These are phyloP conservation scores for Chaetops frenatus DNA, from an alignment of 2,113 vertebrate species.

Conservation along the genomic window DNA sequence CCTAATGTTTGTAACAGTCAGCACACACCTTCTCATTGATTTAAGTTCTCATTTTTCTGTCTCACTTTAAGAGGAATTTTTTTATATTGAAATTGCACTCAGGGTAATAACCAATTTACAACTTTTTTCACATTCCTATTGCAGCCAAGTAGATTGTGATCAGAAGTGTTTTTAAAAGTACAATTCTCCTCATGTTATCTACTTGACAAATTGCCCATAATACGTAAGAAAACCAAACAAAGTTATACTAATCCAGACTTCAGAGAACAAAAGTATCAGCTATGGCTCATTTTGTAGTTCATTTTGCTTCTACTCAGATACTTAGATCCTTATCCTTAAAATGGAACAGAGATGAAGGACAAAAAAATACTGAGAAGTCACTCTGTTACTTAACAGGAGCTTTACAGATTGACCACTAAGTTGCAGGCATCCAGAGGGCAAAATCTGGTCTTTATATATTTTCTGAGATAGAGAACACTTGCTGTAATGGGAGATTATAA, in stretches of 20 bases:
- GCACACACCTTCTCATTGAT: conserved; percentile 7
- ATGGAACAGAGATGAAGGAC: conserved; percentile 55
- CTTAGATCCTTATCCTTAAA: conserved; percentile 54
- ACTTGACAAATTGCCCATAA: conserved; percentile 68
- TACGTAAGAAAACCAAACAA: conserved; percentile 60
- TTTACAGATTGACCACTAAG: conserved; percentile 51
- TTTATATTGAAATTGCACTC: conserved; percentile 40
- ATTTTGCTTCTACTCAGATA: conserved; percentile 41
- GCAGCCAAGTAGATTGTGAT: conserved; percentile 50
- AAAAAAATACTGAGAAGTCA: conserved; percentile 48
- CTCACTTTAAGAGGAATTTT: background rate
- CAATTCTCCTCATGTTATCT: conserved; percentile 60
- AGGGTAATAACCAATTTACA: conserved; percentile 51
- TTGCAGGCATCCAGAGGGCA: conserved; percentile 42
- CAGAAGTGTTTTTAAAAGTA: conserved; percentile 26
- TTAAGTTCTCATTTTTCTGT: conserved; percentile 28
- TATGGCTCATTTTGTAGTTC: conserved; percentile 44
- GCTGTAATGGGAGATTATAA: conserved; percentile 41
- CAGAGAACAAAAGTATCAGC: conserved; percentile 56
- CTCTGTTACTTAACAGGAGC: conserved; percentile 26
- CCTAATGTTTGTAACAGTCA: background rate
- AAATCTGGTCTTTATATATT: conserved; percentile 60
- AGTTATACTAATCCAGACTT: conserved; percentile 63
- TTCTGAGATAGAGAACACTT: conserved; percentile 61
- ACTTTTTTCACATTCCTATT: conserved; percentile 6